phyloP scores from a whole-genome alignment of 2,888 invertebrate species.

The Bugulina stolonifera region DNA sequence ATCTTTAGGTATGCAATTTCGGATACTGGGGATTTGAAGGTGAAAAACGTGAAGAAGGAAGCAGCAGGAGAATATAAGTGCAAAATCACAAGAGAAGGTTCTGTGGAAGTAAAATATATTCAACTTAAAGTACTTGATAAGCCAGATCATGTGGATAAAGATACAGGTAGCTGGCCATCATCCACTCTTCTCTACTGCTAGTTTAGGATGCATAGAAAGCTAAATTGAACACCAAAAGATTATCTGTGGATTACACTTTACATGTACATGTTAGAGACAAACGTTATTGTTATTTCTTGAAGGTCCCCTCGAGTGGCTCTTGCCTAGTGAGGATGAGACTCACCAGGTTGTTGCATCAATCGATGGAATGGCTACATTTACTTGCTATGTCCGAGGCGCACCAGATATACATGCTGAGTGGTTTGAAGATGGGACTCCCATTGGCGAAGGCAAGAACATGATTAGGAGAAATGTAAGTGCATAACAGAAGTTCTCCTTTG shows the following conservation, averaged over 20 bases:
- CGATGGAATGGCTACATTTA: neutral
- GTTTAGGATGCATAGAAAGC: no score
- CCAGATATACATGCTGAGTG: constrained; percentile 1
- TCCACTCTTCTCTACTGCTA: no score
- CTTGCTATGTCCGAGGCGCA: neutral
- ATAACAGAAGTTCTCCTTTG: no score
- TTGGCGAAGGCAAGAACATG: neutral
- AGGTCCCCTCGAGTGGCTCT: neutral
- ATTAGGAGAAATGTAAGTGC: neutral
- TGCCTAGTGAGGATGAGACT: neutral
- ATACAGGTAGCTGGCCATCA: neutral
- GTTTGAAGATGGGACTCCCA: neutral
- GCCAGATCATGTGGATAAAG: neutral
- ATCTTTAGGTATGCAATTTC: no score
- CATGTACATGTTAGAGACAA: no score
- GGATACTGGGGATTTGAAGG: neutral
- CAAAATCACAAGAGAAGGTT: neutral
- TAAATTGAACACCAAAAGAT: no score
- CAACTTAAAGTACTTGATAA: neutral
- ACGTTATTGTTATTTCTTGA: no score
- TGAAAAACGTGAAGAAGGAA: constrained; percentile 22
- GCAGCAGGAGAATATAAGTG: neutral
- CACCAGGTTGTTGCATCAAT: neutral
- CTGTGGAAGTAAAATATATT: neutral
- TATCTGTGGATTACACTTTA: no score